These are phyloP conservation scores for Sorex fumeus DNA, from an alignment of 2,113 vertebrate genomes.

Conservation along the genomic window DNA sequence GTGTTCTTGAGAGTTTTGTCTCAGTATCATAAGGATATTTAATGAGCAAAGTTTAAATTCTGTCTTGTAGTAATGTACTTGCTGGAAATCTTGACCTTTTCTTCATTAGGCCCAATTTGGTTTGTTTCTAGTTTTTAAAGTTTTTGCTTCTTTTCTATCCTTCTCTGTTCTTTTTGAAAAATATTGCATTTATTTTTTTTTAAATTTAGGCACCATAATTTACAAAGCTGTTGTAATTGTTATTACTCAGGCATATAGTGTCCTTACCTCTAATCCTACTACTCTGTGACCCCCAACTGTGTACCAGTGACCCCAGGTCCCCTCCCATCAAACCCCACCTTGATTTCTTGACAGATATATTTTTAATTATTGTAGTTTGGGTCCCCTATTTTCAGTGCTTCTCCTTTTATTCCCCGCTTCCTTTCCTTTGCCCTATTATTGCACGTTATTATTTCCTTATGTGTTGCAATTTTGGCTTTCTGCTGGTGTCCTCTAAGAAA, in stretches of 20 bases:
- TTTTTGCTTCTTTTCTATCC: neutral
- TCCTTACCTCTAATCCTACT: too few species aligned
- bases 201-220: too few species aligned
- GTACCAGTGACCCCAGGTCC: too few species aligned
- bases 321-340: too few species aligned
- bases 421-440: neutral
- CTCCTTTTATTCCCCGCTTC: neutral
- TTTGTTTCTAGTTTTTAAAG: neutral
- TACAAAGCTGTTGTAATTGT: too few species aligned
- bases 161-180: neutral
- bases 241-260: too few species aligned
- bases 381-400: neutral
- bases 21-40: constrained; percentile 16
- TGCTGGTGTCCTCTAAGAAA: neutral
- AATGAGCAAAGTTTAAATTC: constrained; percentile 19
- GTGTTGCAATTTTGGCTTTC: constrained; percentile 23
- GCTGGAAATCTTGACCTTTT: neutral
- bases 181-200: too few species aligned
- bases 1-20: neutral
- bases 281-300: too few species aligned
- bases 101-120: neutral
- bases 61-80: neutral
- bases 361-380: too few species aligned
- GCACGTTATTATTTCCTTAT: neutral
- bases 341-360: too few species aligned